Conservation (phyloP, 1,140 invertebrate species). For the Halictus rubicundus region DNA sequence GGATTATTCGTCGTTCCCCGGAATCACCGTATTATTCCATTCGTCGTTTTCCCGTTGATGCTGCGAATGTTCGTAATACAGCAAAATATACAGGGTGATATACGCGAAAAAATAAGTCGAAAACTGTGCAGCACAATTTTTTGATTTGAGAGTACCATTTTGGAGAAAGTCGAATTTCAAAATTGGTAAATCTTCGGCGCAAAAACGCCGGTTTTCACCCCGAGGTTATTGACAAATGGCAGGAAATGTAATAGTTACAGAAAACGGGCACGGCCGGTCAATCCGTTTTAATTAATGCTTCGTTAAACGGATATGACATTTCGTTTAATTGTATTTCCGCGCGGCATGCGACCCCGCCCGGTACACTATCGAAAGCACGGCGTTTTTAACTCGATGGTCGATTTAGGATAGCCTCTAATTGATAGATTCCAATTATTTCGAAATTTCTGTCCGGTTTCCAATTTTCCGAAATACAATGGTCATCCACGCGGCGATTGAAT, state of each 20-base stretch:
- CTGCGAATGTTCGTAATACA: no score
- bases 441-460: neutral
- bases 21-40: neutral
- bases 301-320: neutral
- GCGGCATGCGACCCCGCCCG: neutral
- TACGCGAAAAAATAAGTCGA: no score
- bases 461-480: neutral
- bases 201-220: conserved; percentile 27
- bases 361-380: neutral
- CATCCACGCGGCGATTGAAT: neutral
- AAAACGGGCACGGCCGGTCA: neutral
- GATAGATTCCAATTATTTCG: neutral
- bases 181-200: no score
- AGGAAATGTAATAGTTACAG: neutral
- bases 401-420: neutral
- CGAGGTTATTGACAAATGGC: conserved; percentile 27
- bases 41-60: neutral
- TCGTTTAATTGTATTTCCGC: neutral
- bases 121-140: no score
- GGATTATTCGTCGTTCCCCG: neutral
- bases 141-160: no score
- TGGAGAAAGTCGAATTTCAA: no score
- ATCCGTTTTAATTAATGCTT: neutral
- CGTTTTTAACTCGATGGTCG: neutral
- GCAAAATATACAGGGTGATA: no score